Base-by-base conservation (phyloP, 2,797 vertebrate genomes). In the Neomorphus geoffroyi region DNA sequence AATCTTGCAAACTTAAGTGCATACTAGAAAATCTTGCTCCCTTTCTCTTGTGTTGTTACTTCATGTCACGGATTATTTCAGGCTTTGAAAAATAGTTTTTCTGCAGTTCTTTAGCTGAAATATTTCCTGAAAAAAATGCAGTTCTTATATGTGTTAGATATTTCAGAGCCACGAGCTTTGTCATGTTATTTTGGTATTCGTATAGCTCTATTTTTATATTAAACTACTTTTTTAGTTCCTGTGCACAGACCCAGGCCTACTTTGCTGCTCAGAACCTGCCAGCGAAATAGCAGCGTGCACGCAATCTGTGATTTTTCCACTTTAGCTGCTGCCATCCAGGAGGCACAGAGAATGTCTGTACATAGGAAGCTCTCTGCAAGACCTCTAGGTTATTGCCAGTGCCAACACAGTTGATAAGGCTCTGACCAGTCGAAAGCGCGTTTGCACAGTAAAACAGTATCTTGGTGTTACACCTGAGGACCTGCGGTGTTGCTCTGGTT, bases 151-250 rank as follows among this genome's bases (percentile, higher is more conserved):
- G 15, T 45, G 30, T 71, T 57, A 77, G 74, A 2, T 83, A 22
- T 65, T 82, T 71, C 26, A 88, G 79, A 89, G 48, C 67, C 77
- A 66, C 4, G 0, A 50, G 39, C 50, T 70, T 80, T 83, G 65
- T 69, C 24, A 11, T 35, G 32, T 80, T 80, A 64, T 80, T 94
- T 84, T 39, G 79, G 11, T 96, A 78, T 86, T 88, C 90, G 72
- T 61, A 91, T 97, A 96, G 35, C 22, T 95, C 82, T 91, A 77
- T 93, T 96, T 94, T 96, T 96, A 28, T 90, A 94, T 94, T 88
- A 95, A 96, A 96, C 37, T 84, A 77, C 70, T 80, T 92, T 94
- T 94, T 21, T 74, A 61, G 74, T 60, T 79, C 58, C 45, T 72
- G 17, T 73, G 84, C 51, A 18, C 35, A 41, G 60, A 28, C 60